A percentile compares a stretch with the other conserved stretches of the same genome.
These are phyloP conservation scores for Isaurus tuberculatus DNA, from an alignment of 92 coral and sea anemone species.

Conservation along the genomic window DNA sequence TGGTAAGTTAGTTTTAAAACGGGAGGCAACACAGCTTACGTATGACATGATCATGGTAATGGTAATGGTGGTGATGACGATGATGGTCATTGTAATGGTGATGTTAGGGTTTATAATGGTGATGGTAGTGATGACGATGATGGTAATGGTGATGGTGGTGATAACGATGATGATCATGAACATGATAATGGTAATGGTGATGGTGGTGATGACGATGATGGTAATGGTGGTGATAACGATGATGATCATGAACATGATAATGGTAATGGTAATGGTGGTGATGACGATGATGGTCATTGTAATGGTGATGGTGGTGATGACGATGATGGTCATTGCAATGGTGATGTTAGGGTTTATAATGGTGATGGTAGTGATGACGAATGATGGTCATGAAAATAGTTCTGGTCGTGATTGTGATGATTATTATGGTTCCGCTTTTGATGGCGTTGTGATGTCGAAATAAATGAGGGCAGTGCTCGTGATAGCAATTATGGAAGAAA, in stretches of 20 bases:
- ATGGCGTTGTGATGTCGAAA: neutral
- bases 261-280: neutral
- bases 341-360: neutral
- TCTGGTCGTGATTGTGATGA: too few species aligned
- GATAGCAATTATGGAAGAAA: neutral
- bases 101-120: neutral
- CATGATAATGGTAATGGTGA: neutral
- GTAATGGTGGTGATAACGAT: neutral
- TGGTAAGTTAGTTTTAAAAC: conserved; percentile 64
- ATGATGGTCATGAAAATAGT: too few species aligned
- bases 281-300: neutral
- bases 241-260: neutral
- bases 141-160: neutral
- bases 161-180: neutral
- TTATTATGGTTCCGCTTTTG: too few species aligned
- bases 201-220: neutral
- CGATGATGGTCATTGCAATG: neutral
- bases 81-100: neutral
- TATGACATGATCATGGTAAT: neutral
- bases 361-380: neutral
- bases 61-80: too few species aligned
- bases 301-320: neutral
- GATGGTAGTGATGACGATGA: neutral
- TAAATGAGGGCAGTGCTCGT: neutral
- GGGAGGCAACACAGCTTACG: neutral